phyloP scores from a whole-genome alignment of 1,140 invertebrate genomes.

The Leptinotarsa lineolata region DNA sequence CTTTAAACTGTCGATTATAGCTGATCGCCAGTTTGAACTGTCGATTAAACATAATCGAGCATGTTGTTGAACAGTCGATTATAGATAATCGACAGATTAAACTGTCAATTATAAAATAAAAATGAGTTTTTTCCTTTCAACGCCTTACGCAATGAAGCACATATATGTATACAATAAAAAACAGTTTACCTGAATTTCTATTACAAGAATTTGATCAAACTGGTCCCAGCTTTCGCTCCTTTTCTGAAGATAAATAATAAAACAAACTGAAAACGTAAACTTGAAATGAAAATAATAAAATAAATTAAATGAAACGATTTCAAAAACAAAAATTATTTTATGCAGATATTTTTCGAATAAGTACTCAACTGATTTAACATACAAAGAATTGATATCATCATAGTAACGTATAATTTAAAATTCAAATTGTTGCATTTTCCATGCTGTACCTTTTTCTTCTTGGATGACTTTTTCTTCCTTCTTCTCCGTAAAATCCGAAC shows the following conservation, averaged over 20 bases:
- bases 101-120: too few species aligned
- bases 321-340: not conserved
- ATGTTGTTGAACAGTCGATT: too few species aligned
- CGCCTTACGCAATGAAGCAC: too few species aligned
- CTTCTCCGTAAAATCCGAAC: constrained; percentile 27
- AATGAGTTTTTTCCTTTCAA: too few species aligned
- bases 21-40: too few species aligned
- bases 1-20: too few species aligned
- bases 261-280: not conserved
- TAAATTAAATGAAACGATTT: not conserved
- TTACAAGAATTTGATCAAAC: constrained; percentile 12
- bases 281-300: not conserved
- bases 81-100: too few species aligned
- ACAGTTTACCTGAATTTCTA: constrained; percentile 14
- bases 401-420: too few species aligned
- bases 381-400: too few species aligned
- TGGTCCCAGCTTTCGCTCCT: not conserved
- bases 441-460: constrained; percentile 30
- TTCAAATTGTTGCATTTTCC: too few species aligned
- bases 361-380: too few species aligned
- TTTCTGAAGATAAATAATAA: constrained; percentile 25
- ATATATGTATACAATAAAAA: not conserved
- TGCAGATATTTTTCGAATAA: not conserved
- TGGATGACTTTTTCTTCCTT: constrained; percentile 38
- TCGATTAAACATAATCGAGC: too few species aligned